A percentile compares a stretch with the other conserved stretches of the same genome.
Conservation (phyloP, 2,797 vertebrate species). For the Intellagama lesueurii region DNA sequence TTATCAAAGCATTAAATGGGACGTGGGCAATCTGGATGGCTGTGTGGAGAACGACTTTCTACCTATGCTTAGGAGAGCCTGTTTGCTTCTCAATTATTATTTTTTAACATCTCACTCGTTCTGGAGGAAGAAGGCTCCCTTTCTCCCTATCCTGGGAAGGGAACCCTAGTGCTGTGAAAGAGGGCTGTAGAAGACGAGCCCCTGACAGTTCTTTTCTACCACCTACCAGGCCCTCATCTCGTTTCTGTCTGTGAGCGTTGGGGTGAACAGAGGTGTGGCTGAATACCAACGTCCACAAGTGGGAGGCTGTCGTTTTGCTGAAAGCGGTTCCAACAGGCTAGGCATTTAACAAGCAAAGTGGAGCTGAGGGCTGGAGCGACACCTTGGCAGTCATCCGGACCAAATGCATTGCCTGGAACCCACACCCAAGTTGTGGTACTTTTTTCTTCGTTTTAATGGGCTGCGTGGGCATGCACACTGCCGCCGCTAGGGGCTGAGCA, state of each 20-base stretch:
- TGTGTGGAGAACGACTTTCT: not conserved
- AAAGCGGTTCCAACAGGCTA: constrained; percentile 3
- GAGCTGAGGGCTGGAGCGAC: not conserved
- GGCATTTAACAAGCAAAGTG: not conserved
- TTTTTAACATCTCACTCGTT: not conserved
- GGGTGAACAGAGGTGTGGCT: not conserved
- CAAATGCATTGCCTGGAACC: too few species aligned
- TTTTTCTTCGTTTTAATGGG: too few species aligned
- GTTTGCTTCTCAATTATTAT: not conserved
- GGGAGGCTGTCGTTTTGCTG: not conserved
- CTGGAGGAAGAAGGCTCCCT: not conserved
- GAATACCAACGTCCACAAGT: too few species aligned
- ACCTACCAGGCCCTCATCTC: too few species aligned
- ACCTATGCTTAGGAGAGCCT: too few species aligned
- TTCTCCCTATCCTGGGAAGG: not conserved
- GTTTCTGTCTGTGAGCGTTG: not conserved
- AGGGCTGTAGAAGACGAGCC: too few species aligned
- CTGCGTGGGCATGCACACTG: too few species aligned
- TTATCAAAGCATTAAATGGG: not conserved
- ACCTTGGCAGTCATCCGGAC: too few species aligned
- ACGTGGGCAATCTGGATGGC: not conserved
- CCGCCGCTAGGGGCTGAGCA: too few species aligned
- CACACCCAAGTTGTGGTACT: too few species aligned
- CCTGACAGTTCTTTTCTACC: not conserved
- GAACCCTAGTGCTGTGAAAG: not conserved